Conservation (phyloP, 2,113 vertebrate species). For the Protobothrops flavoviridis region DNA sequence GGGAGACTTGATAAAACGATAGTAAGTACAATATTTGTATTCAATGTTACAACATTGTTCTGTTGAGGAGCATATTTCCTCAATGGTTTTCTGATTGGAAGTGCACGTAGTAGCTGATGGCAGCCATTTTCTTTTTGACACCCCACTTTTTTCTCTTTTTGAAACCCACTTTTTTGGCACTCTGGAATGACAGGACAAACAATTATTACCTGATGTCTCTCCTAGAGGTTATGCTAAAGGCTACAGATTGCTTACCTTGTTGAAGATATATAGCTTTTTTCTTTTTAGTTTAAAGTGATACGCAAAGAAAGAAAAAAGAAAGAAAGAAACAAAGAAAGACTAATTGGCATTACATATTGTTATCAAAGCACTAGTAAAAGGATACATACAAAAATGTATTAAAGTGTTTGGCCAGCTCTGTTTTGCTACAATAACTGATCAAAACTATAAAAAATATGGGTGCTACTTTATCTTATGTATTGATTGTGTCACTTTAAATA, state of each 20-base stretch:
- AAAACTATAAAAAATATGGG: neutral
- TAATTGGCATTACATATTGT: neutral
- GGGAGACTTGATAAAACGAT: neutral
- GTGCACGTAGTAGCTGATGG: neutral
- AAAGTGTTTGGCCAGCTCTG: neutral
- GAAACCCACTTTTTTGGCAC: neutral
- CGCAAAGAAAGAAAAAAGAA: neutral
- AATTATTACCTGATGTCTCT: neutral
- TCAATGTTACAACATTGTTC: neutral
- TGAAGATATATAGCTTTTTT: neutral
- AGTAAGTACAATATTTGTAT: neutral
- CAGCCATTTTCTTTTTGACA: neutral
- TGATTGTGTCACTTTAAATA: conserved; percentile 52
- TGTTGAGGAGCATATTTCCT: neutral
- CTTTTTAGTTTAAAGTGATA: neutral
- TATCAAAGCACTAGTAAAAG: neutral
- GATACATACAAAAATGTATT: neutral
- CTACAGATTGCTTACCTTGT: neutral
- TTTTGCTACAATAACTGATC: neutral
- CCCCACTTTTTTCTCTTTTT: neutral
- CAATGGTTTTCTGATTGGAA: neutral
- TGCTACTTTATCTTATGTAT: conserved; percentile 4
- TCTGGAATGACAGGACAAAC: neutral
- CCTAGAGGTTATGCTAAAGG: neutral
- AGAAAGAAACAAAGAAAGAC: neutral